Evolutionary conservation across 37 sponge, comb jelly and placozoan genomes (phyloP).

Genomic region (Chondrosia reniformis): DNA sequence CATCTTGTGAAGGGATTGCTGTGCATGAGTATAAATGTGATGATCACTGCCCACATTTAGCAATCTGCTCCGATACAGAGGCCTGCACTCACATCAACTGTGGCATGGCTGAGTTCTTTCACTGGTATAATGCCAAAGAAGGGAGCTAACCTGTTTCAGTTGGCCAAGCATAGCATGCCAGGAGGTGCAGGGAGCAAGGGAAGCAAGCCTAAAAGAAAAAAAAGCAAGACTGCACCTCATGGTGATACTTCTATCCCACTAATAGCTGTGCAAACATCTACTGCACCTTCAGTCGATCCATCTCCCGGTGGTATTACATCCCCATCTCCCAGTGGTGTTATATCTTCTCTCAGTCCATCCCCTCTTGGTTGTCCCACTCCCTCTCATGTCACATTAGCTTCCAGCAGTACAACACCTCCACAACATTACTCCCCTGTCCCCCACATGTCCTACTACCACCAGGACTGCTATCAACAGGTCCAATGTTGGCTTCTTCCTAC

Average conservation of each 20-base stretch:
- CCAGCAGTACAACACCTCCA: background rate
- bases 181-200: slow-evolving; percentile 35
- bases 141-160: slow-evolving; percentile 7
- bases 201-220: slow-evolving; percentile 14
- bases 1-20: background rate
- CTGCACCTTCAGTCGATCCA: background rate
- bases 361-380: background rate
- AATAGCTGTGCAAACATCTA: slow-evolving; percentile 4
- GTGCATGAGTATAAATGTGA: slow-evolving; percentile 20
- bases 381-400: background rate
- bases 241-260: background rate
- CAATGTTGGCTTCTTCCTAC: no score
- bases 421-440: background rate
- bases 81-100: slow-evolving; percentile 12
- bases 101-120: background rate
- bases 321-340: background rate
- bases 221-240: background rate
- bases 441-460: background rate
- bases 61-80: slow-evolving; percentile 31
- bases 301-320: background rate
- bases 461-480: no score
- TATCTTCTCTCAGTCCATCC: background rate
- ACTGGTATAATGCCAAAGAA: slow-evolving; percentile 5
- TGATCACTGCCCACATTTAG: slow-evolving; percentile 20
- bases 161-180: slow-evolving; percentile 27